These are phyloP conservation scores for Meloidogyne floridensis DNA, from an alignment of 1,140 invertebrate genomes.

Conservation along the genomic window DNA sequence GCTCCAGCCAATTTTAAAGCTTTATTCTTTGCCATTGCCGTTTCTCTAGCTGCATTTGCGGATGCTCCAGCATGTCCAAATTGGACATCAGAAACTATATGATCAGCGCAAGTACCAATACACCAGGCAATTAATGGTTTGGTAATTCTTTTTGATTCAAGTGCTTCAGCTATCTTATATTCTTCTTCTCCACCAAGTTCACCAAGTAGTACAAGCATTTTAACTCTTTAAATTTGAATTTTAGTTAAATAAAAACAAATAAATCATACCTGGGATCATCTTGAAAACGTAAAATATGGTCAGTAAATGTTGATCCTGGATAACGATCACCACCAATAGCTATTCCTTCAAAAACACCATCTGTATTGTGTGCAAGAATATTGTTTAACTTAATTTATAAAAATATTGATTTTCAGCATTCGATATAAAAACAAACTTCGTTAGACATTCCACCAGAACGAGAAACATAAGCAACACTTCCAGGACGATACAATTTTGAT, in stretches of 20 bases:
- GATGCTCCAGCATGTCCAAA: slow-evolving; percentile 98
- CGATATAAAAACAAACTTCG: slow-evolving; percentile 69
- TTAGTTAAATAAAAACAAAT: neutral
- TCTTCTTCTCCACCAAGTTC: slow-evolving; percentile 99
- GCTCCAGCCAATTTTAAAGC: slow-evolving; percentile 82
- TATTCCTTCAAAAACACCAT: slow-evolving; percentile 95
- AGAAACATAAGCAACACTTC: slow-evolving; percentile 95
- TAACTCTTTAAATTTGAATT: slow-evolving; percentile 72
- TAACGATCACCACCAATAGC: slow-evolving; percentile 99
- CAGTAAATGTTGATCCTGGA: slow-evolving; percentile 96
- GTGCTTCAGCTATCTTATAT: slow-evolving; percentile 89
- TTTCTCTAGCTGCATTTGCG: slow-evolving; percentile 91
- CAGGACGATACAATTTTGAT: slow-evolving; percentile 91
- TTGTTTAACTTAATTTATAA: slow-evolving; percentile 78
- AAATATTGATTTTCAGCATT: neutral
- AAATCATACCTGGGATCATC: slow-evolving; percentile 69
- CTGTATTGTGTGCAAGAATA: slow-evolving; percentile 91
- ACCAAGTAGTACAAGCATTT: slow-evolving; percentile 91
- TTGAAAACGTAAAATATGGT: slow-evolving; percentile 87
- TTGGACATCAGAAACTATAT: slow-evolving; percentile 71
- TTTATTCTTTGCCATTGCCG: slow-evolving; percentile 87
- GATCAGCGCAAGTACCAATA: slow-evolving; percentile 81
- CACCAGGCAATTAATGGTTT: slow-evolving; percentile 98
- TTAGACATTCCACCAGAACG: slow-evolving; percentile 99
- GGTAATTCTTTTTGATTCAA: slow-evolving; percentile 79